Evolutionary conservation across 2,888 invertebrate species (phyloP), one percentile per base, ranked within the genome.

Genomic region (Archips xylosteana): DNA sequence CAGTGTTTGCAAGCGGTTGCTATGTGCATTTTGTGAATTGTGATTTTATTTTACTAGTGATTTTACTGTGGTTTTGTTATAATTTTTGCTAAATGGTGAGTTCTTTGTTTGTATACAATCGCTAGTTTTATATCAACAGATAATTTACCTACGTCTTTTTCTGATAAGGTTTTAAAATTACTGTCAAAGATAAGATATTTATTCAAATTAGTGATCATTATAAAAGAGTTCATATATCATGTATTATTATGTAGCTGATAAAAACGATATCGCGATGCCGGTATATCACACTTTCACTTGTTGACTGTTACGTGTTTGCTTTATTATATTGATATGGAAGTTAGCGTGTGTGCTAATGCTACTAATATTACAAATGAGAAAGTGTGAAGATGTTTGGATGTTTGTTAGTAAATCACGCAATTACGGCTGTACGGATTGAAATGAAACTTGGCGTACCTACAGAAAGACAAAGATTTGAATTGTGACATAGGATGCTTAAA

Each of bases 11-110:
- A 57, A 49, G 39, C 57, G 72, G 72, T 72, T 63, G 67, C 67
- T 68, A 72, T 62, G 71, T 72, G 72, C 51, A 68, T 68, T 68
- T 72, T 73, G 68, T 63, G 68, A 67, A 63, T 68, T 45, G 62
- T 70, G 15, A 51, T 62, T 70, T 62, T 68, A 62, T 65, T 73
- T 73, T 63, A n/a, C 8, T 70, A 45, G 70, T 63, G 23, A 63
- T 57, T 70, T 68, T 73, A 73, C 73, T n/a, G 73, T 64, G 64
- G 57, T 72, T 73, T 73, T 39, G 42, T 57, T 49, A 39, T 13
- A 47, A 23, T 36, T 68, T 57, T 57, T n/a, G 47, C 61, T 32
- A 3, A 49, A 57, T 69, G 73, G 73, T 73, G 42, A 73, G 73
- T 73, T 23, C 23, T 47, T 72, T 67, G 62, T 63, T 39, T 62